These are phyloP conservation scores for Nannoperca obscura DNA, from an alignment of 2,797 vertebrate genomes.

Conservation along the genomic window DNA sequence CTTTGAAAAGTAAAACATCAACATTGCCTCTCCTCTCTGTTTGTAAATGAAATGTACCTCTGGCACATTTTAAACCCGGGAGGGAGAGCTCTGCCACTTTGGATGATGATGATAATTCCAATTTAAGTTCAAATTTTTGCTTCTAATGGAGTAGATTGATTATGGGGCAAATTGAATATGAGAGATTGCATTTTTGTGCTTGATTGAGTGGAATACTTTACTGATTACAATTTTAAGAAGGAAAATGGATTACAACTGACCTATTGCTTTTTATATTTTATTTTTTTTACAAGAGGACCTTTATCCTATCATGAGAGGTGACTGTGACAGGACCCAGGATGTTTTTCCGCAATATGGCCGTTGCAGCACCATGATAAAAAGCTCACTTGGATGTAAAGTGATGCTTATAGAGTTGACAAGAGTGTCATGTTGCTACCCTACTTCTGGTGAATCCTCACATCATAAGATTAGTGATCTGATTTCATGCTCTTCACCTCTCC, in stretches of 20 bases:
- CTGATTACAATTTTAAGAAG: conserved; percentile 24
- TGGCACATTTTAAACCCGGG: conserved; percentile 24
- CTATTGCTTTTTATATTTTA: conserved; percentile 11
- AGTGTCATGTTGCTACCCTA: conserved; percentile 47
- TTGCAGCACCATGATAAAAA: conserved; percentile 45
- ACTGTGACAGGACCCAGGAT: conserved; percentile 11
- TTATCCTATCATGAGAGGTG: conserved; percentile 36
- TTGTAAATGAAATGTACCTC: conserved; percentile 27
- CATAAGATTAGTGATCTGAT: conserved; percentile 68
- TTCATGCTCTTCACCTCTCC: conserved; percentile 48
- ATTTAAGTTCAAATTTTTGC: conserved; percentile 21
- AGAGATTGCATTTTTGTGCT: conserved; percentile 30
- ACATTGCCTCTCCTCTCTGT: conserved; percentile 24
- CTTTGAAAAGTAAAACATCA: conserved; percentile 45
- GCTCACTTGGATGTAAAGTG: conserved; percentile 46
- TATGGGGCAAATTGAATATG: conserved; percentile 30
- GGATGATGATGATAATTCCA: conserved; percentile 36
- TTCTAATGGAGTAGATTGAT: conserved; percentile 29
- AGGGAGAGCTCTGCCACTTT: conserved; percentile 21
- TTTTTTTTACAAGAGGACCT: conserved; percentile 3
- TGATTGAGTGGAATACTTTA: conserved; percentile 42
- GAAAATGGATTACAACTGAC: conserved; percentile 23
- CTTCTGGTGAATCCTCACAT: conserved; percentile 60
- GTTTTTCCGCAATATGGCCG: conserved; percentile 9
- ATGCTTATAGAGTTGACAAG: conserved; percentile 51